Evolutionary conservation across 2,888 invertebrate genomes (phyloP), one percentile per base, ranked within the genome.

Genomic region (Bembecia ichneumoniformis): DNA sequence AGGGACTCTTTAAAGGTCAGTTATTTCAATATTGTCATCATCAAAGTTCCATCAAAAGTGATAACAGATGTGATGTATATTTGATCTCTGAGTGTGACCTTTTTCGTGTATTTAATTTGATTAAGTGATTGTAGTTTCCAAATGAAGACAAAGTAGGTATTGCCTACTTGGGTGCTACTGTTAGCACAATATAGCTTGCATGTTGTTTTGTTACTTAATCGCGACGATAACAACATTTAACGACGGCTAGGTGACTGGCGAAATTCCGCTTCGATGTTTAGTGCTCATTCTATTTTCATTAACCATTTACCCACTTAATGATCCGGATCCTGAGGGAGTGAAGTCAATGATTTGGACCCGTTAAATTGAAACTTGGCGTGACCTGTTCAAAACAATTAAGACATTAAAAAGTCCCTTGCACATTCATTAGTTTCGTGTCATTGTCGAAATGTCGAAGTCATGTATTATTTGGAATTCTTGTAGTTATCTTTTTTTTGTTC

Each of bases 261-360:
- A 82, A 87, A 84, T 82, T 84, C 80, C 82, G 80, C 84, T 77
- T 72, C 82, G 79, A 86, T 87, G 84, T 87, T 87, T 87, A 87
- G 86, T 86, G 75, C 84, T 86, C 86, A 83, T 87, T 86, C 83
- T 82, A 79, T 86, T 87, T 87, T 86, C 86, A 87, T 87, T 87
- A 86, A 83, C 83, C 86, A 83, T 86, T 87, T 82, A 82, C 77
- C 80, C 83, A 86, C 83, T 87, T 87, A 87, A 87, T 87, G 86
- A 82, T 83, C 81, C 79, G 77, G 75, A 81, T 82, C 82, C 81
- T 77, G 74, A 76, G 79, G 77, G 82, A 82, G 79, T 80, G 72
- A 81, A 28, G 77, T 82, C 82, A 74, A 79, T 83, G 83, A 82
- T 77, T 81, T 70, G 70, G 71, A 71, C 70, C 74, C 77, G 71